These are phyloP conservation scores for Cephalotes varians DNA, from an alignment of 2,888 invertebrate genomes.

Conservation along the genomic window DNA sequence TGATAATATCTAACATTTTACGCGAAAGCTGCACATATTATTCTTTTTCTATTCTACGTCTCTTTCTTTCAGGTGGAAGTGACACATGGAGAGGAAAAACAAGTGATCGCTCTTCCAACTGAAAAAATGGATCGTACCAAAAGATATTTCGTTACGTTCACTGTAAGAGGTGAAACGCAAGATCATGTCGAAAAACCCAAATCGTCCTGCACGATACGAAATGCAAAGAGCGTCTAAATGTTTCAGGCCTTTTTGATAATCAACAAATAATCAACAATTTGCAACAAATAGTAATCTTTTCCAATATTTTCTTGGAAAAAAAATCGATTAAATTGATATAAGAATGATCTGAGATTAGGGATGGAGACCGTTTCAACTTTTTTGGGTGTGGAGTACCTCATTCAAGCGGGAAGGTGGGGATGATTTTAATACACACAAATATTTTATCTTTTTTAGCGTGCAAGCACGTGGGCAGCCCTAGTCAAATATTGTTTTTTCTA, in stretches of 20 bases:
- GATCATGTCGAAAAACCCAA: slow-evolving; percentile 86
- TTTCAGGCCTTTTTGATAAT: background rate
- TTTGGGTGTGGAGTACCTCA: too few relatives aligned
- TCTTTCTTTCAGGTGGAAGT: slow-evolving; percentile 88
- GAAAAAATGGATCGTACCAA: slow-evolving; percentile 95
- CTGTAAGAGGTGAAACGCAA: slow-evolving; percentile 91
- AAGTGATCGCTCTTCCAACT: slow-evolving; percentile 95
- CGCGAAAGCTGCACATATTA: background rate
- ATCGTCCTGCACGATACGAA: slow-evolving; percentile 73
- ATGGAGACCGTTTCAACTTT: too few relatives aligned
- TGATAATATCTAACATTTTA: background rate
- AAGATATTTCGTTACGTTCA: slow-evolving; percentile 96
- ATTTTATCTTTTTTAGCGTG: too few relatives aligned
- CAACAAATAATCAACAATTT: too few relatives aligned
- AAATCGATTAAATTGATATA: background rate
- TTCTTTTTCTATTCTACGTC: background rate
- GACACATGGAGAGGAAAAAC: slow-evolving; percentile 94
- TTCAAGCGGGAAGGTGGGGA: too few relatives aligned
- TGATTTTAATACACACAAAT: too few relatives aligned
- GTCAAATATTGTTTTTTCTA: too few relatives aligned
- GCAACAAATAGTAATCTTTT: background rate
- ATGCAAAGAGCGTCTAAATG: slow-evolving; percentile 80
- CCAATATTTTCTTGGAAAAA: background rate
- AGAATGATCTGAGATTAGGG: background rate
- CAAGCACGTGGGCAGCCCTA: too few relatives aligned